Evolutionary conservation across 2,888 invertebrate species (phyloP), one percentile per base, ranked within the genome.

Genomic region (Habroteleia sp.): DNA sequence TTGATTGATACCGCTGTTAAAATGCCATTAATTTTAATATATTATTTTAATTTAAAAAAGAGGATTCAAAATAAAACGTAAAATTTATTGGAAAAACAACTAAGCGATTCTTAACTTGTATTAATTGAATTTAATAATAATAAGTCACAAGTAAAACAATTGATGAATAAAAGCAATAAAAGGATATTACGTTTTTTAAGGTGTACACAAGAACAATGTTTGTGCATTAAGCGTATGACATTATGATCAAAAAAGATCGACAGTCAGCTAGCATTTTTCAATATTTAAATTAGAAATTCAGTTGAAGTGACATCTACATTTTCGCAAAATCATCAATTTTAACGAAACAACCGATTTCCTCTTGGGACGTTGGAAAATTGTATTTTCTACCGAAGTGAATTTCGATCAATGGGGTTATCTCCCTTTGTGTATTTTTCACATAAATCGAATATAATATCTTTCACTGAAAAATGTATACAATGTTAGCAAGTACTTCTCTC

Each of bases 371-470:
- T 41, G 31, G 48, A 56, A 66, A 66, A 66, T 54, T 52, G 41
- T 44, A 44, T 54, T 66, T 66, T 44, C 66, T 16, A 29, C 31
- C 35, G 39, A 44, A 44, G 66, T 35, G 48, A 68, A 68, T 46
- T 56, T 56, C 56, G 33, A 58, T 58, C 46, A 42, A 56, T 46
- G 39, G 33, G 16, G 44, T 68, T 66, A 56, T 56, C 25, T 46
- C 44, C 46, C 46, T 54, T 39, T 46, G 54, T 66, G 44, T 52
- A 46, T 66, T 52, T 66, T 56, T 46, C 65, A 46, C 54, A 44
- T 44, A 65, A 54, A 54, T 25, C 31, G 54, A 54, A 54, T 66
- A 54, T 31, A 66, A 54, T 54, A 66, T 54, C 44, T 66, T 54
- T 29, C 54, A 17, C 33, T 44, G 65, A 66, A 66, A 54, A 66